Conservation (phyloP, 2,113 vertebrate genomes). For the Chauna torquata region DNA sequence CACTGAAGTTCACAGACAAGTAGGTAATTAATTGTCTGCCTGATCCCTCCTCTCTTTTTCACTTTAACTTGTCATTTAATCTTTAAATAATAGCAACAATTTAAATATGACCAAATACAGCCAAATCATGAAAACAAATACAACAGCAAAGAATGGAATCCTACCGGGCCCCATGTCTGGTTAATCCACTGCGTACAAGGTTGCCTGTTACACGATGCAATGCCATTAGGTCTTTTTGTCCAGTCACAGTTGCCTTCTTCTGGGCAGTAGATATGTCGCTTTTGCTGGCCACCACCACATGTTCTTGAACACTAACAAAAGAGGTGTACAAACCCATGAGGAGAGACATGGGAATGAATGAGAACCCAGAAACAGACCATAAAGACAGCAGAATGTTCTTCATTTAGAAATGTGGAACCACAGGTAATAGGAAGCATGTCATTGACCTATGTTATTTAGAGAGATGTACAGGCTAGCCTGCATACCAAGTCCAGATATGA, state of each 20-base stretch:
- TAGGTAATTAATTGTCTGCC: neutral
- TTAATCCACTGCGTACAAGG: conserved; percentile 69
- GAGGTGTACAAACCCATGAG: neutral
- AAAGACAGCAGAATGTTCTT: neutral
- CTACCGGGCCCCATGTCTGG: conserved; percentile 69
- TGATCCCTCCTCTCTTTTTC: neutral
- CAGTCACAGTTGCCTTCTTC: conserved; percentile 55
- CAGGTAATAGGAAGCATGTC: neutral
- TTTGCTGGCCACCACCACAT: conserved; percentile 66
- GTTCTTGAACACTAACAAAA: conserved; percentile 68
- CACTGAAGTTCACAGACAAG: neutral
- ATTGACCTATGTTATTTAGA: neutral
- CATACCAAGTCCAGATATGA: neutral
- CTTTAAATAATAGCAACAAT: neutral
- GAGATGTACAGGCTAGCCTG: neutral
- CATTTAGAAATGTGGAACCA: neutral
- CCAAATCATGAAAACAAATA: neutral
- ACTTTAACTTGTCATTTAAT: neutral
- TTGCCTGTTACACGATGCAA: conserved; percentile 30
- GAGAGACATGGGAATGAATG: neutral
- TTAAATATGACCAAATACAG: neutral
- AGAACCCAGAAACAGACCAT: neutral
- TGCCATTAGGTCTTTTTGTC: conserved; percentile 32
- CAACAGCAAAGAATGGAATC: neutral
- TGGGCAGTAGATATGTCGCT: conserved; percentile 46